These are phyloP conservation scores for Drosophila grimshawi DNA, from an alignment of 1,140 invertebrate genomes.

Conservation along the genomic window DNA sequence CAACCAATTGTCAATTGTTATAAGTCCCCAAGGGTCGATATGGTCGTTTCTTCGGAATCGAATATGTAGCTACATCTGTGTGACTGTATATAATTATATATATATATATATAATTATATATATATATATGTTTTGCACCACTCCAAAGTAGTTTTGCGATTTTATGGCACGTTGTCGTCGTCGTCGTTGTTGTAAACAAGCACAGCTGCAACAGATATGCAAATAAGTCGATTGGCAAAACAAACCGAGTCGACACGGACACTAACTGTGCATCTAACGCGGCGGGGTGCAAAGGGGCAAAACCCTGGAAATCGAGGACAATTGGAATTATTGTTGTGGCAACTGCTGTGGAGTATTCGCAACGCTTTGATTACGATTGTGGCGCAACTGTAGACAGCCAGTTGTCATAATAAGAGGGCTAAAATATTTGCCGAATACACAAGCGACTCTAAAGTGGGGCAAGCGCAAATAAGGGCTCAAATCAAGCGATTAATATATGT, in stretches of 20 bases:
- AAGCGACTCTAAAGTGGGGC: not conserved
- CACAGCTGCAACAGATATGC: conserved; percentile 77
- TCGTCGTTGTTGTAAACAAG: conserved; percentile 67
- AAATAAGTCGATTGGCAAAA: conserved; percentile 54
- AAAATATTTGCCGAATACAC: not conserved
- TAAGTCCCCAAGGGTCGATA: not conserved
- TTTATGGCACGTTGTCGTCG: conserved; percentile 47
- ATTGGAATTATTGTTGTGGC: conserved; percentile 29
- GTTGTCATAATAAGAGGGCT: not conserved
- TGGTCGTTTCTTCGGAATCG: not conserved
- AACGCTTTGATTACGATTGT: not conserved
- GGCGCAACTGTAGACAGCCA: not conserved
- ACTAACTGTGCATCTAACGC: not conserved
- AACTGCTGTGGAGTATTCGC: not conserved
- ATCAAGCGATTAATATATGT: too few species aligned
- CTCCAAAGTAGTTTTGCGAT: conserved; percentile 26
- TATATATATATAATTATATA: not conserved
- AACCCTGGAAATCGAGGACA: conserved; percentile 5
- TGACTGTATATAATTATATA: conserved; percentile 18
- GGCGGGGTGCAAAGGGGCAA: not conserved
- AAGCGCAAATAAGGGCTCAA: too few species aligned
- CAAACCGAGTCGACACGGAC: not conserved
- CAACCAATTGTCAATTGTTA: conserved; percentile 20
- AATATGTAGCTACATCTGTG: not conserved
- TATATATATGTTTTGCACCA: conserved; percentile 10